Evolutionary conservation across 1,140 invertebrate genomes (phyloP).

Genomic region (Lasioglossum albipes): DNA sequence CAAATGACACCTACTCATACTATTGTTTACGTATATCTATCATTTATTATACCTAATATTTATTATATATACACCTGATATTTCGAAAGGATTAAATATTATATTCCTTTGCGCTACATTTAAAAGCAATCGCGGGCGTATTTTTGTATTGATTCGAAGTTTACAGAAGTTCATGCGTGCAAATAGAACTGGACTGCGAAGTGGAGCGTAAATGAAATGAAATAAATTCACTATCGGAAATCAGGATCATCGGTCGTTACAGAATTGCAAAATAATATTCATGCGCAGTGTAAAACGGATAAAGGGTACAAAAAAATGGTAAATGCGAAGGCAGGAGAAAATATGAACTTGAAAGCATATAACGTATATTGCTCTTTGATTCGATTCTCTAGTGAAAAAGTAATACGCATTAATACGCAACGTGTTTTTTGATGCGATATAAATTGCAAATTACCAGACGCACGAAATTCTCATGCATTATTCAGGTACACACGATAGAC

Average conservation of each 20-base stretch:
- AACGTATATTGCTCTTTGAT: background rate
- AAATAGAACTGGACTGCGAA: background rate
- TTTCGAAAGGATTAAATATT: background rate
- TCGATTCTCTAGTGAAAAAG: background rate
- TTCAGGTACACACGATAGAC: background rate
- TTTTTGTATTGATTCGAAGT: background rate
- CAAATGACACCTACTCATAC: too few species aligned
- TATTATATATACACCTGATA: too few species aligned
- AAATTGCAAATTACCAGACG: conserved; percentile 20
- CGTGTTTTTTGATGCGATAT: conserved; percentile 11
- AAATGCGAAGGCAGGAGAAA: background rate
- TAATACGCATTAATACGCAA: background rate
- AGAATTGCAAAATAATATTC: background rate
- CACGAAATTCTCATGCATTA: conserved; percentile 12
- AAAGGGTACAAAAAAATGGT: too few species aligned
- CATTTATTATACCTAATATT: too few species aligned
- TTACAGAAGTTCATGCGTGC: background rate
- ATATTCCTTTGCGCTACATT: background rate
- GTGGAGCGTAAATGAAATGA: background rate
- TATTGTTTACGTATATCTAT: too few species aligned
- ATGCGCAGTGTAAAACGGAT: background rate
- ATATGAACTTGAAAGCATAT: background rate
- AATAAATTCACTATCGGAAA: background rate
- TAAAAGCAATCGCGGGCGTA: background rate
- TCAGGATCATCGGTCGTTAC: background rate